Evolutionary conservation across 92 coral and sea anemone species (phyloP), one percentile per base, ranked within the genome.

Genomic region (Palythoa grandis): DNA sequence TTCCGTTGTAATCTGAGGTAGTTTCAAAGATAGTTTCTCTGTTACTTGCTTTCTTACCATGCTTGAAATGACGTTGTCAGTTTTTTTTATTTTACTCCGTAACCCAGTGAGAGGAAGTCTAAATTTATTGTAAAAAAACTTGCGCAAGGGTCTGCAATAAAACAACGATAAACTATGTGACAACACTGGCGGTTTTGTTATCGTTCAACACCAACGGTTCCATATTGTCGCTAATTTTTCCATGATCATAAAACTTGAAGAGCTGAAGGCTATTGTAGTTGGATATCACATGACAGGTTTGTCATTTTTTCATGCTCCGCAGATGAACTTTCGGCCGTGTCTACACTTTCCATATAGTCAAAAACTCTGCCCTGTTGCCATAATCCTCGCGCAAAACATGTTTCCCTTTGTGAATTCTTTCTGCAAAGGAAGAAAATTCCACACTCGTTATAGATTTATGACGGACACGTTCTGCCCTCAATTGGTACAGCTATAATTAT

Each of bases 1-100:
- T 8, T 66, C 60, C 50, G 83, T 70, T 29, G 23, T 48, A 66
- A 65, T 63, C 7, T 80, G 74, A 65, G 85, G 73, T 47, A 24
- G 85, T 47, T 80, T 80, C 47, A 67, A 23, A 15, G 50, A 11
- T 43, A 24, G 37, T 23, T 80, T 68, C 50, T 79, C 52, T 11
- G 22, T 16, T 5, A 1, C 57, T 24, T 20, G 73, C 24, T 79
- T 54, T 47, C 39, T 65, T 65, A 48, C 40, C 61, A 66, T 20
- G 17, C 37, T 67, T 73, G 9, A 8, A 43, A 0, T 43, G 50
- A 1, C 50, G 50, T 1, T 5, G 50, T 43, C 3, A 5, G 50
- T 5, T 43, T 43, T 5, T 43, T 43, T 43, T 43, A 43, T 5
- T 43, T 43, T 43, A 43, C 50, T 43, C 9, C 50, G 3, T 43